These are phyloP conservation scores for Stomatorhinus walkeri DNA, from an alignment of 2,797 vertebrate species.

Conservation along the genomic window DNA sequence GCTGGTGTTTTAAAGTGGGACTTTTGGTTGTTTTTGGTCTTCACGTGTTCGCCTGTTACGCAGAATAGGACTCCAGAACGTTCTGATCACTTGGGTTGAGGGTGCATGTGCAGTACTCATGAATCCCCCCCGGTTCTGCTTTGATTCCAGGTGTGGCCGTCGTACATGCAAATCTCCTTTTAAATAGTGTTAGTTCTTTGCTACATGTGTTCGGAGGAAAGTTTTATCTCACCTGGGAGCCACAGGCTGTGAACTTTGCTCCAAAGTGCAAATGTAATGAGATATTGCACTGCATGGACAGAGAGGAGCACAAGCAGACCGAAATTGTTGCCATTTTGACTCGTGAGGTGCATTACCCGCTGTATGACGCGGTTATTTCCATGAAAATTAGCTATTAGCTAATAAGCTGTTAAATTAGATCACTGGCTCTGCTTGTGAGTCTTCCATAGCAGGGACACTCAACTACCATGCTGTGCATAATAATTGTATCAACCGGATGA, in stretches of 20 bases:
- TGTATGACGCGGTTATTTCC: neutral
- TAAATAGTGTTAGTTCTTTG: neutral
- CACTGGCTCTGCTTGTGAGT: neutral
- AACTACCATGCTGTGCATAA: neutral
- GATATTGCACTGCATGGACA: neutral
- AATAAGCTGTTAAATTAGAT: neutral
- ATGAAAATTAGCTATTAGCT: neutral
- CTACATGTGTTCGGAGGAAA: neutral
- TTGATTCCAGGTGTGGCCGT: neutral
- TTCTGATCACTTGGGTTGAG: neutral
- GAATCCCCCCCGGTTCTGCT: neutral
- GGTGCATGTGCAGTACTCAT: neutral
- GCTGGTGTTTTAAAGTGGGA: neutral
- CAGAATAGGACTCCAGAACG: neutral
- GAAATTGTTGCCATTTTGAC: neutral
- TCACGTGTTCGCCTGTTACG: neutral
- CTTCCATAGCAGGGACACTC: neutral
- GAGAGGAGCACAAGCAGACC: neutral
- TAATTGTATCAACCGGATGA: neutral
- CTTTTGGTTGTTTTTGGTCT: neutral
- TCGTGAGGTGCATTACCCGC: neutral
- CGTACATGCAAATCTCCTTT: neutral
- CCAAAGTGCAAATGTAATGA: neutral
- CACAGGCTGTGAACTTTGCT: neutral
- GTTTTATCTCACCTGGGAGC: neutral